Evolutionary conservation across 1,140 invertebrate genomes (phyloP).

Genomic region (Ceratitis capitata): DNA sequence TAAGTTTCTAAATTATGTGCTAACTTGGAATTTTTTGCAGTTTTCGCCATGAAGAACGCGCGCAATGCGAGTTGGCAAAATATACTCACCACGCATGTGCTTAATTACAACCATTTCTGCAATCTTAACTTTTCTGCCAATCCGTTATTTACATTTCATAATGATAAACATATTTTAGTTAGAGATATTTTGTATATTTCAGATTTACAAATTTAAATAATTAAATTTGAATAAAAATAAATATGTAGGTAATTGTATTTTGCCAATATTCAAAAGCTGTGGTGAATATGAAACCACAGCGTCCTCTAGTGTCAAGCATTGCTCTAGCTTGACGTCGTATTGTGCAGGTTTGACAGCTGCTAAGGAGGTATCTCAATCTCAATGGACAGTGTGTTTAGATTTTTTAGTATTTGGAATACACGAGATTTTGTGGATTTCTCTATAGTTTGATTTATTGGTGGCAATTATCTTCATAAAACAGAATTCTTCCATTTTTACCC

Average conservation of each 20-base stretch:
- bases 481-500: neutral
- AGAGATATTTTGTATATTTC: too few relatives aligned
- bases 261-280: too few relatives aligned
- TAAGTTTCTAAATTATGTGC: neutral
- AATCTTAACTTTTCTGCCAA: too few relatives aligned
- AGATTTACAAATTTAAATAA: too few relatives aligned
- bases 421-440: neutral
- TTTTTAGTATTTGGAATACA: neutral
- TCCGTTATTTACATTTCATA: too few relatives aligned
- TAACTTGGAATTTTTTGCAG: too few relatives aligned
- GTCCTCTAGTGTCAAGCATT: neutral
- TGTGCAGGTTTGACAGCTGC: neutral
- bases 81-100: neutral
- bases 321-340: neutral
- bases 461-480: neutral
- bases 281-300: neutral
- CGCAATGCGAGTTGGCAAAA: neutral
- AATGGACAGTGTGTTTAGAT: constrained; percentile 6
- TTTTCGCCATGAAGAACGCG: too few relatives aligned
- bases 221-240: too few relatives aligned
- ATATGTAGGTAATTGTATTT: too few relatives aligned
- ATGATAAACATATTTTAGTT: too few relatives aligned
- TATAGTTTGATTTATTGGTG: neutral
- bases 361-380: neutral
- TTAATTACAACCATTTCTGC: too few relatives aligned